phyloP scores from a whole-genome alignment of 37 sponge, comb jelly and placozoan genomes.

The Haliclona indistincta region DNA sequence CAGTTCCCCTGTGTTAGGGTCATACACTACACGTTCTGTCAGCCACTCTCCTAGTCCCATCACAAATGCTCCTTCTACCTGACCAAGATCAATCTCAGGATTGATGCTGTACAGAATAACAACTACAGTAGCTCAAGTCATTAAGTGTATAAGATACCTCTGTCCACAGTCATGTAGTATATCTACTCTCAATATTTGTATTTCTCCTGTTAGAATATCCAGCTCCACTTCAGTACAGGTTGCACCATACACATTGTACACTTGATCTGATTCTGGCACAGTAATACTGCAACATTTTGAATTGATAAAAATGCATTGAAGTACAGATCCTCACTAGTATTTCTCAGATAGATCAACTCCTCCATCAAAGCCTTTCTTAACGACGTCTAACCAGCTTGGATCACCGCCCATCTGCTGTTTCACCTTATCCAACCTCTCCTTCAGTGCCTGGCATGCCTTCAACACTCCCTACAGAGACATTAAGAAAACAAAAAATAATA shows the following conservation, averaged over 20 bases:
- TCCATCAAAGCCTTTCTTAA: slow-evolving; percentile 14
- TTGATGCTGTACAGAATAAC: slow-evolving; percentile 69
- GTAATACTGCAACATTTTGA: no score
- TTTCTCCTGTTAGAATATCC: slow-evolving; percentile 80
- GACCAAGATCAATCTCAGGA: slow-evolving; percentile 87
- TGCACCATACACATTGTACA: slow-evolving; percentile 71
- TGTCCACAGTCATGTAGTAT: slow-evolving; percentile 88
- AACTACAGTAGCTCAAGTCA: no score
- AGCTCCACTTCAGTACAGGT: slow-evolving; percentile 68
- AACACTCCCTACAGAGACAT: slow-evolving; percentile 59
- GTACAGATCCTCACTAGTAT: slow-evolving; percentile 22
- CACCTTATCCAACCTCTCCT: slow-evolving; percentile 52
- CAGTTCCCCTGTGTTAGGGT: slow-evolving; percentile 53
- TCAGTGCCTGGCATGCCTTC: slow-evolving; percentile 61
- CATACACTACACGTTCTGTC: slow-evolving; percentile 69
- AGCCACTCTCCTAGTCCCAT: slow-evolving; percentile 87
- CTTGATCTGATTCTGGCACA: no score
- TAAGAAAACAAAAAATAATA: no score
- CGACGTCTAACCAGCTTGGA: slow-evolving; percentile 41
- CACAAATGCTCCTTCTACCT: slow-evolving; percentile 81
- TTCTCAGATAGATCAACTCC: slow-evolving; percentile 38
- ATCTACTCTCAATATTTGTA: slow-evolving; percentile 65
- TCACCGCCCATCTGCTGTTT: slow-evolving; percentile 13
- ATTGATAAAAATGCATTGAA: no score
- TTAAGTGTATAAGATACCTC: no score